A percentile compares a stretch with the other conserved stretches of the same genome.
phyloP scores from a whole-genome alignment of 35 echinoderm and acorn worm species.

The Apostichopus japonicus region DNA sequence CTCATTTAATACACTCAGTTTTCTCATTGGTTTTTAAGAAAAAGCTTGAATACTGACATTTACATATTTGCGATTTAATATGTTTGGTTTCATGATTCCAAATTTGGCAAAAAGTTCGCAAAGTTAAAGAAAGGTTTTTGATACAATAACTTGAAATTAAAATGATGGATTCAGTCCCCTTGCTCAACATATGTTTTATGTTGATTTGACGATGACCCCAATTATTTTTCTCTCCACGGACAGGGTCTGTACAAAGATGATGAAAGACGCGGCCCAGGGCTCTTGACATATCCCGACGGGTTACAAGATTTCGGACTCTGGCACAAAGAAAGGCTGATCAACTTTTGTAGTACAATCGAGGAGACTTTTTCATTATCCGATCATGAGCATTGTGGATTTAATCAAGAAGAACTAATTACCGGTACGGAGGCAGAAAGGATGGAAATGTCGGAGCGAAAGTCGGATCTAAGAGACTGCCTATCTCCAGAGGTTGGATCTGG shows the following conservation, averaged over 20 bases:
- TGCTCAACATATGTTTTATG: no score
- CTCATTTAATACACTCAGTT: no score
- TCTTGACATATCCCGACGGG: conserved; percentile 73
- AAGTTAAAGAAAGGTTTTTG: no score
- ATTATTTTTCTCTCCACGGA: neutral
- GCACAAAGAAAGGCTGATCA: conserved; percentile 85
- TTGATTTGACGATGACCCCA: neutral
- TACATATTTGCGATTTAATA: no score
- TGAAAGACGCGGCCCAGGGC: conserved; percentile 84
- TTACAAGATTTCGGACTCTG: conserved; percentile 89
- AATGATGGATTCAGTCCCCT: no score
- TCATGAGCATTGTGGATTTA: conserved; percentile 82
- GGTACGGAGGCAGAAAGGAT: neutral
- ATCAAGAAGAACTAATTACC: conserved; percentile 59
- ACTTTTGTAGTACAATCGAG: conserved; percentile 70
- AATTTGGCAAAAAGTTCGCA: no score
- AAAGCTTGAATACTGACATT: no score
- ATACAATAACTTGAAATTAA: no score
- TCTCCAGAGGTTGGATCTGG: conserved; percentile 65
- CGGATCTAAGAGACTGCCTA: conserved; percentile 2
- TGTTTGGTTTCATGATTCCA: no score
- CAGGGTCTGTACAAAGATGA: conserved; percentile 97
- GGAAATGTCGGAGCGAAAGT: conserved; percentile 1
- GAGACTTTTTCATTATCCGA: conserved; percentile 76
- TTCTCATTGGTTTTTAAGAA: no score